Evolutionary conservation across 1,140 invertebrate species (phyloP).

Genomic region (Pygmarrhopalites habei): DNA sequence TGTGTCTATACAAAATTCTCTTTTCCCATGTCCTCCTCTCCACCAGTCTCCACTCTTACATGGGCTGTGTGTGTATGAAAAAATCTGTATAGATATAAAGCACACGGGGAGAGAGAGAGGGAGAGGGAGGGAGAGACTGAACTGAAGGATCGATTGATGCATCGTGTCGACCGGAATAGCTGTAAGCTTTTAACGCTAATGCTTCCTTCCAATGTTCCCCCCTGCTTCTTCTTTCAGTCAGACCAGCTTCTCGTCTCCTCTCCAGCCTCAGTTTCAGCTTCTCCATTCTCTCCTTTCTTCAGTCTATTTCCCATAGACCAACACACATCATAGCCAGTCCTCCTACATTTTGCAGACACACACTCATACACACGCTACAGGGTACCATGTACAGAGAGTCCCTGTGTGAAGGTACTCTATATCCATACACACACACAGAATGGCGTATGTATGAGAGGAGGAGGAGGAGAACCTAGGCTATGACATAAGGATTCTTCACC

Average conservation of each 20-base stretch:
- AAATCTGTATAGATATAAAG: neutral
- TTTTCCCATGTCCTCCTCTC: too few species aligned
- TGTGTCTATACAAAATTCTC: too few species aligned
- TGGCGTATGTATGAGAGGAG: too few species aligned
- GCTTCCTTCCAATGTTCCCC: slow-evolving; percentile 29
- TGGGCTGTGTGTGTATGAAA: too few species aligned
- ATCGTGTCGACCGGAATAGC: slow-evolving; percentile 39
- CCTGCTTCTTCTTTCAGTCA: neutral
- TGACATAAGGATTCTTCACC: slow-evolving; percentile 2
- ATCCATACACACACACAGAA: too few species aligned
- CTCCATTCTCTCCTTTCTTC: neutral
- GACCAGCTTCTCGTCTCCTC: neutral
- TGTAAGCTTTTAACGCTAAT: slow-evolving; percentile 40
- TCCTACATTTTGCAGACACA: too few species aligned
- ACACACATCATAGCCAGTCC: too few species aligned
- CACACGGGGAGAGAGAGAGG: neutral
- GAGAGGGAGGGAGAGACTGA: neutral
- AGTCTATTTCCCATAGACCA: slow-evolving; percentile 1
- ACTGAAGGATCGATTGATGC: slow-evolving; percentile 38
- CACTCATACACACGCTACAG: too few species aligned
- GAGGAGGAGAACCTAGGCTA: neutral
- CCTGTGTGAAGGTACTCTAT: too few species aligned
- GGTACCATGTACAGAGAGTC: too few species aligned
- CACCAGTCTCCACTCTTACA: too few species aligned
- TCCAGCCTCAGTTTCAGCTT: slow-evolving; percentile 6